Evolutionary conservation across 2,797 vertebrate species (phyloP).

Genomic region (Paedocypris micromegethes): DNA sequence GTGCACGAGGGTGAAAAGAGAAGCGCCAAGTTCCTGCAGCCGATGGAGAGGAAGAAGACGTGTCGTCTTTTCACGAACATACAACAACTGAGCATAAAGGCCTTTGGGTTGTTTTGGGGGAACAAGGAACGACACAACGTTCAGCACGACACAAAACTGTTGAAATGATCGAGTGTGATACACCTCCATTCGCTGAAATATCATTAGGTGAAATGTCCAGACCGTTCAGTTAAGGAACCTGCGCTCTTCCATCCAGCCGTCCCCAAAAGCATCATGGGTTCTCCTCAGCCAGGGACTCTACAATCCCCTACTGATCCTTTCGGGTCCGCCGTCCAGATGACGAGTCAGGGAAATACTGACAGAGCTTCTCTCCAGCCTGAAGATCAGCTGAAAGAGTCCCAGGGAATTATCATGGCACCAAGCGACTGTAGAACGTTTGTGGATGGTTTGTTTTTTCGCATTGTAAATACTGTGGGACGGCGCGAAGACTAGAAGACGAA

Average conservation of each 20-base stretch:
- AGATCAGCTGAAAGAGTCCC: too few species aligned
- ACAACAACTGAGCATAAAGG: not conserved
- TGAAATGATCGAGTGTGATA: constrained; percentile 18
- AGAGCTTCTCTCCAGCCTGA: constrained; percentile 1
- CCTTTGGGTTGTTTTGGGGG: not conserved
- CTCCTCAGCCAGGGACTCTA: too few species aligned
- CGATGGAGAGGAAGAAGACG: not conserved
- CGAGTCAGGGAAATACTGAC: constrained; percentile 43
- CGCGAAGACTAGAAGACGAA: too few species aligned
- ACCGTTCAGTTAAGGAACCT: constrained; percentile 6
- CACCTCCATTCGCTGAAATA: constrained; percentile 38
- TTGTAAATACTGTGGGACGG: too few species aligned
- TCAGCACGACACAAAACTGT: not conserved
- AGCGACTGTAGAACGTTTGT: too few species aligned
- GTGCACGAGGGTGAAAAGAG: not conserved
- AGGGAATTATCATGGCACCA: too few species aligned
- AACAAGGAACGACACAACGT: not conserved
- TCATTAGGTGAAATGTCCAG: constrained; percentile 28
- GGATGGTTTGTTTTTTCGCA: too few species aligned
- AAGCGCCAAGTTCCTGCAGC: not conserved
- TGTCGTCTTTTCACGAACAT: constrained; percentile 2
- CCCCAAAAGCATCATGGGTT: too few species aligned
- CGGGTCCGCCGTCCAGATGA: too few species aligned
- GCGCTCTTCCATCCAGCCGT: not conserved
- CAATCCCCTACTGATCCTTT: too few species aligned